Conservation (phyloP, 2,888 invertebrate species). For the Leucania comma region DNA sequence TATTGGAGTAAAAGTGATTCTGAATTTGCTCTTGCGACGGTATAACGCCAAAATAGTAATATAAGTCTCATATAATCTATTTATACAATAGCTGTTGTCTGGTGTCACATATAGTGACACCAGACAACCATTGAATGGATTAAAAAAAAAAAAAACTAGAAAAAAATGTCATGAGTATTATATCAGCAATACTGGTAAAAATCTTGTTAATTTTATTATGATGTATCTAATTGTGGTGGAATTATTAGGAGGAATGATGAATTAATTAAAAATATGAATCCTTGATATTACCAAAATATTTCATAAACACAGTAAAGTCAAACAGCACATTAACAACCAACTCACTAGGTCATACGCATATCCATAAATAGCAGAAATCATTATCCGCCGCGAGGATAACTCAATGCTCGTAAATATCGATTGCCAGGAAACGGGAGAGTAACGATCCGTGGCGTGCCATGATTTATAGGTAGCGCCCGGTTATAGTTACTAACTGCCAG, state of each 20-base stretch:
- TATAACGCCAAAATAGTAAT: too few species aligned
- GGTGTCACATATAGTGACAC: too few species aligned
- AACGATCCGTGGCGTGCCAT: slow-evolving; percentile 66
- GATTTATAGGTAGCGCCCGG: slow-evolving; percentile 61
- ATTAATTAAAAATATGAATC: background rate
- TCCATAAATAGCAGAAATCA: slow-evolving; percentile 54
- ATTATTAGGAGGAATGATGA: too few species aligned
- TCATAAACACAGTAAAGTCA: background rate
- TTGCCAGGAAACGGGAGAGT: slow-evolving; percentile 69
- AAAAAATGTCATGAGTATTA: too few species aligned
- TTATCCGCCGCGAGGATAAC: slow-evolving; percentile 56
- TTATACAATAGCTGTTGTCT: too few species aligned
- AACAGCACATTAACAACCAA: slow-evolving; percentile 17
- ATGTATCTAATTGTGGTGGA: background rate
- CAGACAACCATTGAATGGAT: too few species aligned
- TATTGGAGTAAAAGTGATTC: too few species aligned
- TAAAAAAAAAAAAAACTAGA: too few species aligned
- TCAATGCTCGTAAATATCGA: slow-evolving; percentile 69
- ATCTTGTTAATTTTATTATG: background rate
- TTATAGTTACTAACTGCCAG: slow-evolving; percentile 54
- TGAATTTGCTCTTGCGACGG: too few species aligned
- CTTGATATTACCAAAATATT: background rate
- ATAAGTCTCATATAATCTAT: too few species aligned
- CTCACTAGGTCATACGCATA: slow-evolving; percentile 44
- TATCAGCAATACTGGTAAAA: too few species aligned